These are phyloP conservation scores for Nemotelus nigrinus DNA, from an alignment of 2,888 invertebrate species.

Conservation along the genomic window DNA sequence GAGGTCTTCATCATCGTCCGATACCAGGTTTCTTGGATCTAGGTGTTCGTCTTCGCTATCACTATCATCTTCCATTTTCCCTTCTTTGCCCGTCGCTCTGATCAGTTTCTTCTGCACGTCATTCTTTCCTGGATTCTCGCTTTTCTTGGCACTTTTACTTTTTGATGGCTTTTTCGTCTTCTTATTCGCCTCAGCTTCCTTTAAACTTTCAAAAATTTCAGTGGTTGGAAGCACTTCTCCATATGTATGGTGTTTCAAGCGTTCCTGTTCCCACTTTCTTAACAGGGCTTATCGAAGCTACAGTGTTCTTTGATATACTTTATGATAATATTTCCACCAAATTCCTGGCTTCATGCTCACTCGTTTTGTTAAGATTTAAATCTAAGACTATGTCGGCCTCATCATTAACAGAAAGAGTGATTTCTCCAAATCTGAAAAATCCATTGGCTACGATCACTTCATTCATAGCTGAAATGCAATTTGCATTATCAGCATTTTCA, in stretches of 20 bases:
- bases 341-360: background rate
- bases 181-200: slow-evolving; percentile 1
- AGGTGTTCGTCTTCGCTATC: background rate
- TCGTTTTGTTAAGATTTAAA: background rate
- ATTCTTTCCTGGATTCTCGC: slow-evolving; percentile 5
- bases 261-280: slow-evolving; percentile 16
- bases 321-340: slow-evolving; percentile 8
- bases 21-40: slow-evolving; percentile 4
- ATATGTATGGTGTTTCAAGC: slow-evolving; percentile 17
- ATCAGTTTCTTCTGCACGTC: background rate
- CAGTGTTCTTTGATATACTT: background rate
- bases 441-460: background rate
- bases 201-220: background rate
- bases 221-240: background rate
- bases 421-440: background rate
- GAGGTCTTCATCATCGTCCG: slow-evolving; percentile 1
- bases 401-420: background rate
- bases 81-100: background rate
- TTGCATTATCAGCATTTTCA: background rate
- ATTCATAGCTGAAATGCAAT: background rate
- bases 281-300: background rate
- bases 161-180: slow-evolving; percentile 13
- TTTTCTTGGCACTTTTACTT: background rate
- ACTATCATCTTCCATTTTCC: slow-evolving; percentile 7
- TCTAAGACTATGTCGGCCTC: background rate